Evolutionary conservation across 2,113 vertebrate species (phyloP).

Genomic region (Climacteris rufus): DNA sequence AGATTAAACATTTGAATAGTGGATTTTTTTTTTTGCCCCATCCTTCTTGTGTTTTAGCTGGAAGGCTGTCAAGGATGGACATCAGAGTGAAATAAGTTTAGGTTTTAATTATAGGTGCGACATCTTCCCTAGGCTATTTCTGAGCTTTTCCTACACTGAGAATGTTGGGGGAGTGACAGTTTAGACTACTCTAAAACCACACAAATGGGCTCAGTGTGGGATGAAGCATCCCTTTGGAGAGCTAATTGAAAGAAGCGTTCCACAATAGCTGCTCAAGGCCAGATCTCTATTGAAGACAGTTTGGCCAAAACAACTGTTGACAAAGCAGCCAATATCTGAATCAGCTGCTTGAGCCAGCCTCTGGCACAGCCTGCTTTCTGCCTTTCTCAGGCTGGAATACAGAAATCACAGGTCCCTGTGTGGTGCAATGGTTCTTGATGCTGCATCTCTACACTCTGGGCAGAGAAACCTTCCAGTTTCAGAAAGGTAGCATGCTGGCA

Average conservation of each 20-base stretch:
- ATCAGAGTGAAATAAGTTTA: neutral
- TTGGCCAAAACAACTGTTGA: neutral
- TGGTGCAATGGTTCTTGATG: neutral
- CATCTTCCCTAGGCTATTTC: neutral
- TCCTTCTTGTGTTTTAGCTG: neutral
- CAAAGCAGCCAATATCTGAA: neutral
- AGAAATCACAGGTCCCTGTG: neutral
- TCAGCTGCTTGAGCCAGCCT: neutral
- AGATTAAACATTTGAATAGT: neutral
- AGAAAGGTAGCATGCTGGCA: accelerated
- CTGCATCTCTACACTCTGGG: neutral
- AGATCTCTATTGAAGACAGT: neutral
- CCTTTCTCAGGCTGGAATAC: neutral
- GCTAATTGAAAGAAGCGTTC: conserved; percentile 27
- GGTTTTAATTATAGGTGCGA: neutral
- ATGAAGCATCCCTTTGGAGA: conserved; percentile 17
- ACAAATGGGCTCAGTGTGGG: neutral
- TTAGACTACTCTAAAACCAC: neutral
- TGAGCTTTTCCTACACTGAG: neutral
- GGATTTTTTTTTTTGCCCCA: neutral
- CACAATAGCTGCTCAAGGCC: conserved; percentile 6
- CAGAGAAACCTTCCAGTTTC: neutral
- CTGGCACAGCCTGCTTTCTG: neutral
- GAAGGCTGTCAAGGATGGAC: neutral
- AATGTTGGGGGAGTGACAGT: neutral